Evolutionary conservation across 2,113 vertebrate species (phyloP).

Genomic region (Hippocampus mohnikei): DNA sequence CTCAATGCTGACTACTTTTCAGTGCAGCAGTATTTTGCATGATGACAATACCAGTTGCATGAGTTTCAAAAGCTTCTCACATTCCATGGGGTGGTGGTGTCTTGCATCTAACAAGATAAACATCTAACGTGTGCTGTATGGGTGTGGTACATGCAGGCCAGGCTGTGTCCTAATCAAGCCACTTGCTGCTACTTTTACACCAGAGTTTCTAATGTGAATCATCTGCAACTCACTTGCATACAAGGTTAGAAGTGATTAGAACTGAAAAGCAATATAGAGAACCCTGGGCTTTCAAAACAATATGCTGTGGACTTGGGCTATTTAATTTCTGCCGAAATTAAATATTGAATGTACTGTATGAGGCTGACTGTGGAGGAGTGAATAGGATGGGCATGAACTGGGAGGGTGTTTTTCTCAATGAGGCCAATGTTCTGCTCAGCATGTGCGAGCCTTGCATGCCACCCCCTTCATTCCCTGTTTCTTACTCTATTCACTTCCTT

Average conservation of each 20-base stretch:
- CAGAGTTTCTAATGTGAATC: slow-evolving; percentile 50
- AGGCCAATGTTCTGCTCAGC: slow-evolving; percentile 75
- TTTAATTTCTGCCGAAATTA: too few relatives aligned
- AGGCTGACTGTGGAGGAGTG: slow-evolving; percentile 29
- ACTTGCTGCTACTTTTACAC: slow-evolving; percentile 22
- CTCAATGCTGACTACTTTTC: too few relatives aligned
- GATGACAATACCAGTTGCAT: background rate
- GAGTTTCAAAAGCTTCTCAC: background rate
- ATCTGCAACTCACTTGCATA: slow-evolving; percentile 32
- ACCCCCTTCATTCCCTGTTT: slow-evolving; percentile 55
- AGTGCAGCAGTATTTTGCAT: background rate
- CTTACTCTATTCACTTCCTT: slow-evolving; percentile 72
- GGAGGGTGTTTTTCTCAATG: slow-evolving; percentile 70
- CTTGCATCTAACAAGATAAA: slow-evolving; percentile 28
- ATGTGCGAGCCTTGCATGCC: slow-evolving; percentile 71
- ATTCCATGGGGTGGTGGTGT: background rate
- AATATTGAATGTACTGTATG: slow-evolving; percentile 28
- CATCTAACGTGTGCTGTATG: slow-evolving; percentile 6
- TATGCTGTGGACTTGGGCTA: background rate
- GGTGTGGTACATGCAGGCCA: slow-evolving; percentile 16
- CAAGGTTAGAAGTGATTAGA: slow-evolving; percentile 22
- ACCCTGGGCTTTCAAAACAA: background rate
- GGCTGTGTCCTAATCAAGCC: slow-evolving; percentile 23
- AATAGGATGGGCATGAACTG: slow-evolving; percentile 54
- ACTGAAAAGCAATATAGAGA: background rate